phyloP scores from a whole-genome alignment of 2,888 invertebrate genomes.

The Xanthorhoe designata region DNA sequence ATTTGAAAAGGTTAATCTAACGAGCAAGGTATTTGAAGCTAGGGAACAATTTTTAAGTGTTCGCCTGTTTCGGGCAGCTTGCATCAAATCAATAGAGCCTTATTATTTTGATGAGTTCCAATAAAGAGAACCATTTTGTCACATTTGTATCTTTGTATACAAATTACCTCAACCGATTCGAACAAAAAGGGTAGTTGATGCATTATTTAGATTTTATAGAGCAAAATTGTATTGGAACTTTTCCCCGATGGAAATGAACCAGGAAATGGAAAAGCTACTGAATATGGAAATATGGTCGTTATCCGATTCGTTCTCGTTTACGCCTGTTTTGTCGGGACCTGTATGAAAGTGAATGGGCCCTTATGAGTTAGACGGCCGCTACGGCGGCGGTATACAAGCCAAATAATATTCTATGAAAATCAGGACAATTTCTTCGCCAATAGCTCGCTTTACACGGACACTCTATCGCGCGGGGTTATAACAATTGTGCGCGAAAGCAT shows the following conservation, averaged over 20 bases:
- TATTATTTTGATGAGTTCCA: not conserved
- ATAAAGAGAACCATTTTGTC: not conserved
- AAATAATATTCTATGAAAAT: no score
- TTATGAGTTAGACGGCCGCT: not conserved
- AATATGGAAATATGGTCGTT: not conserved
- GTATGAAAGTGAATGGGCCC: not conserved
- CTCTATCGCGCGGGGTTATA: no score
- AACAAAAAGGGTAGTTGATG: not conserved
- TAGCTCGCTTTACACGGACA: no score
- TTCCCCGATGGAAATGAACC: not conserved
- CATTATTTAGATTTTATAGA: slow-evolving; percentile 4
- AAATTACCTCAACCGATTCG: not conserved
- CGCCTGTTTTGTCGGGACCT: not conserved
- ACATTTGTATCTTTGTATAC: not conserved
- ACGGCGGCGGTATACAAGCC: no score
- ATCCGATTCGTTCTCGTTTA: not conserved
- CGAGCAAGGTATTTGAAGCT: no score
- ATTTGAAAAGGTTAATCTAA: not conserved
- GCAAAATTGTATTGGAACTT: not conserved
- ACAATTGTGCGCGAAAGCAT: no score
- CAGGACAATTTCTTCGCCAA: no score
- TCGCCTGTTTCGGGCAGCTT: no score
- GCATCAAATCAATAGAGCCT: not conserved
- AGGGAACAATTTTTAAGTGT: no score
- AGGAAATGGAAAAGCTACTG: not conserved